Evolutionary conservation across 2,888 invertebrate species (phyloP).

Genomic region (Dexiosoma caninum): DNA sequence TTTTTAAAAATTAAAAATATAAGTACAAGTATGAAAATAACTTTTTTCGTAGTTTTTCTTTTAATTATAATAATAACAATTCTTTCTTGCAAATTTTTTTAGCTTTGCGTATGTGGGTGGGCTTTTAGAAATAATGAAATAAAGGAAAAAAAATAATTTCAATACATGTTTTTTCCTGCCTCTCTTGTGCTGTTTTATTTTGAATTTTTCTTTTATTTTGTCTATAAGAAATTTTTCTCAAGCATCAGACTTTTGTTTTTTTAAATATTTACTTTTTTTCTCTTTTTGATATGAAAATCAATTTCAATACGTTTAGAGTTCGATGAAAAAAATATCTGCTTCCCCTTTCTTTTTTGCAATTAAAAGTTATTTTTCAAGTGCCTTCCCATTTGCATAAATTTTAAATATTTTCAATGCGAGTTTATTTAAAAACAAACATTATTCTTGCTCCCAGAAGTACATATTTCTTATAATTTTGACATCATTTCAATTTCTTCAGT

Average conservation of each 20-base stretch:
- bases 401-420: slow-evolving; percentile 1
- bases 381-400: neutral
- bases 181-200: neutral
- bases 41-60: neutral
- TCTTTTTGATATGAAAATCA: neutral
- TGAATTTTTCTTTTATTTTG: neutral
- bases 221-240: slow-evolving; percentile 26
- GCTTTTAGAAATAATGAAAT: neutral
- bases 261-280: neutral
- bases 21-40: too few species aligned
- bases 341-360: neutral
- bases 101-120: neutral
- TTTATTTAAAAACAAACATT: neutral
- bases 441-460: neutral
- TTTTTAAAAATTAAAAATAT: too few species aligned
- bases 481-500: slow-evolving; percentile 6
- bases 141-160: neutral
- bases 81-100: neutral
- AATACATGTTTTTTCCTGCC: neutral
- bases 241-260: neutral
- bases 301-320: neutral
- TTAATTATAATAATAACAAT: neutral
- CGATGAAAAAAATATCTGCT: neutral
- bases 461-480: neutral
- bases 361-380: slow-evolving; percentile 1